Evolutionary conservation across 2,888 invertebrate species (phyloP), one percentile per base, ranked within the genome.

Genomic region (Rapana venosa): DNA sequence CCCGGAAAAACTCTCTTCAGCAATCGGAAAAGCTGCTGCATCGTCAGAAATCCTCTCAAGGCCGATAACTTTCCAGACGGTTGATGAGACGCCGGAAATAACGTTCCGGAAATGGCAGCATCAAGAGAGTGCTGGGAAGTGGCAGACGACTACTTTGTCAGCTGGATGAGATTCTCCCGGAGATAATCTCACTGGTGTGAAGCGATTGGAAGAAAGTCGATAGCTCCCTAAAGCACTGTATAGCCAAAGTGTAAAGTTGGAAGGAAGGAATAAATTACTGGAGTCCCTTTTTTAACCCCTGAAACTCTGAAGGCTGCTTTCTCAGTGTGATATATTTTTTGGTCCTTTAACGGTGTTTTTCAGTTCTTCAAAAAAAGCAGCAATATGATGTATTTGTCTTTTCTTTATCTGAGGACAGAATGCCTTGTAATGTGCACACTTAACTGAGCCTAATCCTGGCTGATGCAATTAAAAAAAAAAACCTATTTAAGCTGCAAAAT

Each of bases 61-160:
- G 20, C 77, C 77, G 77, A 79, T 79, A 79, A 79, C 77, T 79
- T 30, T 79, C 77, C 26, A 32, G 77, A 79, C 77, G 20, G 77
- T n/a, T 79, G 77, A 79, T 79, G 35, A 32, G 77, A 79, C 77
- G 77, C 77, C 77, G 77, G 77, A 79, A 79, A 79, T 79, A 79
- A 79, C 77, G 77, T 32, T 35, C 77, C 77, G 77, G 77, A 79
- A 79, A 79, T 79, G 77, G 77, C 77, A 13, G 30, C 77, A 32
- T 79, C 77, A 79, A 79, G 77, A 79, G 35, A n/a, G 77, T 32
- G 77, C 15, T 13, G n/a, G 74, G 77, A 32, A 32, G 77, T 32
- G 20, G 17, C 35, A 30, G 77, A 79, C 32, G 32, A 79, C 13
- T 32, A 79, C 26, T 79, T 79, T 79, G n/a, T 79, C 77, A 79